Conservation (phyloP, 1,140 invertebrate species). For the Ridgeia piscesae region DNA sequence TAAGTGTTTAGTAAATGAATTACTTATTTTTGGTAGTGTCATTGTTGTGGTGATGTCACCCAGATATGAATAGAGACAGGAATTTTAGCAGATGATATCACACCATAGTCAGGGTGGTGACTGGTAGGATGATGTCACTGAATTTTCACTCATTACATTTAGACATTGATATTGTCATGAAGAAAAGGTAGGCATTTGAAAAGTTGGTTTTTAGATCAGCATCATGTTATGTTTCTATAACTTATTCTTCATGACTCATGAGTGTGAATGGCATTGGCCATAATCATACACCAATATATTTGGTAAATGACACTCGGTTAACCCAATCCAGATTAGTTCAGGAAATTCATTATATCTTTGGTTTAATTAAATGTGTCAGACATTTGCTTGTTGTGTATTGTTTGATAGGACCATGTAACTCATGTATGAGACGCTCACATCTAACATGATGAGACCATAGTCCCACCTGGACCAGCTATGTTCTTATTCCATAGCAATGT, state of each 20-base stretch:
- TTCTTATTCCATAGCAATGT: too few species aligned
- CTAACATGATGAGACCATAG: too few species aligned
- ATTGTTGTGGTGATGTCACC: not conserved
- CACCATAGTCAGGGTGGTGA: not conserved
- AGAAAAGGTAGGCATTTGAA: not conserved
- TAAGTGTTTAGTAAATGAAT: too few species aligned
- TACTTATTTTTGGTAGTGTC: not conserved
- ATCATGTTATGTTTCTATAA: not conserved
- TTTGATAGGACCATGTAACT: too few species aligned
- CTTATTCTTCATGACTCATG: not conserved
- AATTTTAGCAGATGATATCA: not conserved
- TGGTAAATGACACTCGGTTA: too few species aligned
- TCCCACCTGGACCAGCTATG: too few species aligned
- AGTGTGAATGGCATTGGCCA: not conserved
- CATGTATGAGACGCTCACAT: too few species aligned
- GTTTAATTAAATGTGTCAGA: too few species aligned
- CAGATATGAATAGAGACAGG: not conserved
- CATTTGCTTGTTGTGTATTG: too few species aligned
- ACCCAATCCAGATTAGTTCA: too few species aligned
- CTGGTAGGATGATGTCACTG: not conserved
- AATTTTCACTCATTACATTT: not conserved
- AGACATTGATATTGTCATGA: not conserved
- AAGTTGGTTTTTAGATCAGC: not conserved
- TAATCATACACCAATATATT: too few species aligned
- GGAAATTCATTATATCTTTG: too few species aligned